A percentile compares a stretch with the other conserved stretches of the same genome.
Conservation (phyloP, 2,888 invertebrate genomes). For the Andrena flavipes region DNA sequence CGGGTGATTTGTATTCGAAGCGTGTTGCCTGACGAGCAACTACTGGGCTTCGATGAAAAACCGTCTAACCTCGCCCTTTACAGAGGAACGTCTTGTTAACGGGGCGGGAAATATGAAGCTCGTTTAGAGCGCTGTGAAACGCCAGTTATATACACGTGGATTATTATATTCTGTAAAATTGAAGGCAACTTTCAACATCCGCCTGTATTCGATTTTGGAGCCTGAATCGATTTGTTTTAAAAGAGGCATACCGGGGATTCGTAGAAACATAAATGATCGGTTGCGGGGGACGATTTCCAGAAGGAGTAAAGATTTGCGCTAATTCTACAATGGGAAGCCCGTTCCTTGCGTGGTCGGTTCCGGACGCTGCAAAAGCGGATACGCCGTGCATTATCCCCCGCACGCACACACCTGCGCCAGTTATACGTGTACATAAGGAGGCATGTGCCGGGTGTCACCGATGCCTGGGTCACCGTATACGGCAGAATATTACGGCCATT, state of each 20-base stretch:
- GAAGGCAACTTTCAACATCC: no score
- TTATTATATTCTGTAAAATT: neutral
- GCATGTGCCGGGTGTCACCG: conserved; percentile 50
- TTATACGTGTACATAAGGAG: conserved; percentile 57
- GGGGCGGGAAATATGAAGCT: conserved; percentile 37
- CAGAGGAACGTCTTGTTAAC: conserved; percentile 51
- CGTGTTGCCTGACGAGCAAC: conserved; percentile 34
- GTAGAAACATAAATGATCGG: no score
- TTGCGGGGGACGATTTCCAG: conserved; percentile 17
- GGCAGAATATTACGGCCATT: conserved; percentile 79
- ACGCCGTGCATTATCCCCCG: conserved; percentile 21
- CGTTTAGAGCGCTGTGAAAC: conserved; percentile 8
- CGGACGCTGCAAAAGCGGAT: conserved; percentile 46
- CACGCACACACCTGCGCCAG: neutral
- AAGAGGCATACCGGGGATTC: no score
- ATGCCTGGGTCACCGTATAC: conserved; percentile 68
- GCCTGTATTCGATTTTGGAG: no score
- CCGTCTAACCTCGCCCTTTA: conserved; percentile 29
- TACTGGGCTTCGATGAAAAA: conserved; percentile 23
- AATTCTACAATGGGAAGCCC: conserved; percentile 64
- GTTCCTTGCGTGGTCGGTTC: conserved; percentile 54
- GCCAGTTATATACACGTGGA: conserved; percentile 28
- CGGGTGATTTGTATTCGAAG: conserved; percentile 51
- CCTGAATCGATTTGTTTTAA: no score
- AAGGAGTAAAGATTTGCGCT: conserved; percentile 59